These are phyloP conservation scores for Gymnoscelis rufifasciata DNA, from an alignment of 2,888 invertebrate species.

Conservation along the genomic window DNA sequence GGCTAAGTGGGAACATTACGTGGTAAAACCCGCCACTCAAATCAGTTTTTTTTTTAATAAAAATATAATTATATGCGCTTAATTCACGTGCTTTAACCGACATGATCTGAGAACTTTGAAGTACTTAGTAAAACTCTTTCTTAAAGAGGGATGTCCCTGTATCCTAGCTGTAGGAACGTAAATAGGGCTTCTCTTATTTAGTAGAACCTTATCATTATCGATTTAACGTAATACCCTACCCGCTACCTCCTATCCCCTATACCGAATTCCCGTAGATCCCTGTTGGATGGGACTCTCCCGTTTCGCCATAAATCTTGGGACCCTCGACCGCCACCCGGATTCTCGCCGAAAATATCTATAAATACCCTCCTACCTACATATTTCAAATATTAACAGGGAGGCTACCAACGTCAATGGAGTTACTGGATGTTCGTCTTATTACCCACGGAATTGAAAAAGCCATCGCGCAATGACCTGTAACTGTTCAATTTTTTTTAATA, in stretches of 20 bases:
- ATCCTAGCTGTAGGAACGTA: no score
- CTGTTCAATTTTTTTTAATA: no score
- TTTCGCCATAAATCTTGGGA: constrained; percentile 76
- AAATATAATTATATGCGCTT: no score
- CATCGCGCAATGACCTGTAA: background rate
- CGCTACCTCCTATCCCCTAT: constrained; percentile 32
- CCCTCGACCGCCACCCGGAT: constrained; percentile 77
- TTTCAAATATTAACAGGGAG: constrained; percentile 74
- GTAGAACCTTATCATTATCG: no score
- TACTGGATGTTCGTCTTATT: background rate
- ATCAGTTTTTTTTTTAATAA: no score
- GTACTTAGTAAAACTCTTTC: no score
- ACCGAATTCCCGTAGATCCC: constrained; percentile 54
- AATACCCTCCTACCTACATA: constrained; percentile 74
- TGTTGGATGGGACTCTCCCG: constrained; percentile 77
- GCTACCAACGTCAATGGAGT: constrained; percentile 44
- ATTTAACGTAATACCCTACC: background rate
- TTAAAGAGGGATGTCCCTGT: no score
- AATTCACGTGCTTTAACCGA: no score
- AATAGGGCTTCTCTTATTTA: no score
- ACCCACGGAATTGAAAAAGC: background rate
- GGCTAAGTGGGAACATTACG: no score
- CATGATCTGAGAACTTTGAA: no score
- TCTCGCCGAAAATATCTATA: constrained; percentile 77
- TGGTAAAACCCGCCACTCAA: no score